Percentiles rank a stretch among this genome's conserved stretches.
Conservation (phyloP, 2,113 vertebrate genomes). For the Mugil cephalus region DNA sequence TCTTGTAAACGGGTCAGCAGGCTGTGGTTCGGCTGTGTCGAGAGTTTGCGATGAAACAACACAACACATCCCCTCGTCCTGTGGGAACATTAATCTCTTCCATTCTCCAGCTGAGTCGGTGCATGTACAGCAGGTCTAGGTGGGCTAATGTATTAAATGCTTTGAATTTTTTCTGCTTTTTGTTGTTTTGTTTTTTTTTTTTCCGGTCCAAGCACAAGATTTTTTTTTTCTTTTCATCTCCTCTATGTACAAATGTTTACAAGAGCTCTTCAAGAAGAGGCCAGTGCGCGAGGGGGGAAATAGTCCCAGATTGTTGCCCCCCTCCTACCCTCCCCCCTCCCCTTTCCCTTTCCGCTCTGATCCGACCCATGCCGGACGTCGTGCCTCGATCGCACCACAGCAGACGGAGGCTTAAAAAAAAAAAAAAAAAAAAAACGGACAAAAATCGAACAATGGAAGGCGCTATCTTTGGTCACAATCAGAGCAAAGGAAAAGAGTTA, state of each 20-base stretch:
- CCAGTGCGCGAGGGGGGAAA: conserved; percentile 81
- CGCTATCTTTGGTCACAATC: conserved; percentile 96
- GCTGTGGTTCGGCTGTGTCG: conserved; percentile 26
- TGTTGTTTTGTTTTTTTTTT: neutral
- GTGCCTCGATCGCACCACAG: conserved; percentile 65
- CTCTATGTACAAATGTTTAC: conserved; percentile 83
- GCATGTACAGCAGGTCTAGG: conserved; percentile 70
- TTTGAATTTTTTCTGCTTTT: conserved; percentile 8
- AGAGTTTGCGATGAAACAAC: conserved; percentile 35
- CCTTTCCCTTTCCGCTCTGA: conserved; percentile 2
- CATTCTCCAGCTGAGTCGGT: conserved; percentile 60
- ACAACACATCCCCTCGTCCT: conserved; percentile 27
- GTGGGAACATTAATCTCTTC: conserved; percentile 47
- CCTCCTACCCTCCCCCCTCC: no score
- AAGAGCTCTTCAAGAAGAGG: conserved; percentile 85
- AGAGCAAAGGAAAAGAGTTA: conserved; percentile 75
- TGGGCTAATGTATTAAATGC: conserved; percentile 83
- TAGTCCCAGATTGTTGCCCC: conserved; percentile 14
- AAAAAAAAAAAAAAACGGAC: conserved; percentile 11
- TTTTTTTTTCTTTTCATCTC: conserved; percentile 61
- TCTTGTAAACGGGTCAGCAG: conserved; percentile 43
- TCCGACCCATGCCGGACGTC: conserved; percentile 1
- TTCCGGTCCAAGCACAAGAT: conserved; percentile 71
- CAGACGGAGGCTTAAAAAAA: conserved; percentile 35
- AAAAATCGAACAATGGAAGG: conserved; percentile 77